These are phyloP conservation scores for Aptenodytes patagonicus DNA, from an alignment of 2,113 vertebrate genomes.

Conservation along the genomic window DNA sequence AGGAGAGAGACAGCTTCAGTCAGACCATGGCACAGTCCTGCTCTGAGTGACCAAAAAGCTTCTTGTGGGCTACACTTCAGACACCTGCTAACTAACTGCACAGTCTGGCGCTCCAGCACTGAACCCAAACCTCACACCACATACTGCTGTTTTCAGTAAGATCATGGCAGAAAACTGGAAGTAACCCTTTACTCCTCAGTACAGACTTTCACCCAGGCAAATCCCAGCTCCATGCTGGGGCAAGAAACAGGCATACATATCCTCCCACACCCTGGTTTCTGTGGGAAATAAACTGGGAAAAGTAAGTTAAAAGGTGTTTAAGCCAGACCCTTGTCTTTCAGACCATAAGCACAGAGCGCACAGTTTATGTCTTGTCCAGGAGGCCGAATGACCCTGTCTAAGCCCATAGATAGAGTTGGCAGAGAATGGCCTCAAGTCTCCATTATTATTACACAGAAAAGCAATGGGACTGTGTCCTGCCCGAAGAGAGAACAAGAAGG, in stretches of 20 bases:
- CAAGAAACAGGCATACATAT: neutral
- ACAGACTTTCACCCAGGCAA: neutral
- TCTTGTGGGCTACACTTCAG: neutral
- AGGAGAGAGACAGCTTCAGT: neutral
- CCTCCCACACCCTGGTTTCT: neutral
- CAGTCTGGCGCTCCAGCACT: neutral
- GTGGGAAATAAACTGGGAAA: neutral
- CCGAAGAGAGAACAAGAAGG: neutral
- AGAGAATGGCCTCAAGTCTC: neutral
- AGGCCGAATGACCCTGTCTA: neutral
- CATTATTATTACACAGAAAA: neutral
- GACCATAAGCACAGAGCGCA: neutral
- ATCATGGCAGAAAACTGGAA: neutral
- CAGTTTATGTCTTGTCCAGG: neutral
- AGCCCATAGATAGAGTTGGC: neutral
- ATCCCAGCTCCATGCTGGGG: neutral
- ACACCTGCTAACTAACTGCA: neutral
- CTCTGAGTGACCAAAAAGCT: neutral
- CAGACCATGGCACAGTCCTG: neutral
- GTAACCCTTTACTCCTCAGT: neutral
- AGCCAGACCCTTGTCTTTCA: neutral
- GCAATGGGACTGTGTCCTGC: neutral
- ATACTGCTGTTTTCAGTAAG: neutral
- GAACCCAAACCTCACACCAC: neutral
- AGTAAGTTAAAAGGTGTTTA: neutral